A percentile compares a stretch with the other conserved stretches of the same genome.
These are phyloP conservation scores for Lepisosteus osseus DNA, from an alignment of 2,113 vertebrate genomes.

Conservation along the genomic window DNA sequence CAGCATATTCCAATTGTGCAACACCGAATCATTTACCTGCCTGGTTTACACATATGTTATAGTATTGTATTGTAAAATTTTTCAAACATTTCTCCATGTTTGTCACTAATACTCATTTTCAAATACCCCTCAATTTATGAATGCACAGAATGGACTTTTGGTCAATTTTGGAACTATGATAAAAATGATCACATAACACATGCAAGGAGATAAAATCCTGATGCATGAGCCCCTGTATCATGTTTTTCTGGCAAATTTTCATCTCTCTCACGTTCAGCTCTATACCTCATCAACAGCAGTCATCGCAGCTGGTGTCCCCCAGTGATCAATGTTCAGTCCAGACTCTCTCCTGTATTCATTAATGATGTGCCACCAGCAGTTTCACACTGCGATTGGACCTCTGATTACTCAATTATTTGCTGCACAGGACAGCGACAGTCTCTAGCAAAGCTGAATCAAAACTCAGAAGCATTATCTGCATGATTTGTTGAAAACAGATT, in stretches of 20 bases:
- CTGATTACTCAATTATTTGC: constrained; percentile 42
- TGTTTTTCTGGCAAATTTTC: constrained; percentile 35
- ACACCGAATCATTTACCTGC: constrained; percentile 17
- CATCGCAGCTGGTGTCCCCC: constrained; percentile 22
- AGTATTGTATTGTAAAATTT: constrained; percentile 8
- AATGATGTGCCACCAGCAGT: constrained; percentile 26
- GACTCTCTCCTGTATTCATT: constrained; percentile 27
- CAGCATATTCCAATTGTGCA: constrained; percentile 17
- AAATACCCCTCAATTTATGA: constrained; percentile 30
- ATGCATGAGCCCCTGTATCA: constrained; percentile 10
- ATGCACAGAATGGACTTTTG: constrained; percentile 22
- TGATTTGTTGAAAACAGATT: constrained; percentile 24
- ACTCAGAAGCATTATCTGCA: constrained; percentile 17
- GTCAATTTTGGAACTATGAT: constrained; percentile 27
- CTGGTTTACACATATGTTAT: constrained; percentile 6
- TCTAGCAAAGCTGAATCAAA: constrained; percentile 35
- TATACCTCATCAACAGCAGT: constrained; percentile 34
- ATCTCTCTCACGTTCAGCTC: constrained; percentile 21
- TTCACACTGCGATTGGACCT: constrained; percentile 7
- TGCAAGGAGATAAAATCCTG: constrained; percentile 12
- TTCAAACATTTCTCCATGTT: constrained; percentile 3
- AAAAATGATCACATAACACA: constrained; percentile 28
- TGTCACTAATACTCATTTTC: constrained; percentile 12
- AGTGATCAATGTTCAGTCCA: constrained; percentile 33
- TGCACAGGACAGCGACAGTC: constrained; percentile 24